Evolutionary conservation across 2,797 vertebrate species (phyloP).

Genomic region (Centroberyx gerrardi): DNA sequence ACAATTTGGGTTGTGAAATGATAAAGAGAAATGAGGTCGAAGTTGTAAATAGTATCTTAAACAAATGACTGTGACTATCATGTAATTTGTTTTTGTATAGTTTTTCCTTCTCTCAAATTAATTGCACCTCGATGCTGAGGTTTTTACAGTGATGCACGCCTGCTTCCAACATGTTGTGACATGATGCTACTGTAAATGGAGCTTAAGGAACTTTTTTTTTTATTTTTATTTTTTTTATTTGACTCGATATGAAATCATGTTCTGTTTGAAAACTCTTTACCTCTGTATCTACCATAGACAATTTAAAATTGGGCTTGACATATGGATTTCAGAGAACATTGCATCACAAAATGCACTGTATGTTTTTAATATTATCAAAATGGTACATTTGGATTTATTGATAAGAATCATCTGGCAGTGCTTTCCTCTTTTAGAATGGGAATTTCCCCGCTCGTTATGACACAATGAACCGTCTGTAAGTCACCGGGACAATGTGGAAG

Average conservation of each 20-base stretch:
- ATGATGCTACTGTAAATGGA: constrained; percentile 60
- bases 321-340: constrained; percentile 45
- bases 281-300: constrained; percentile 47
- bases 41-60: constrained; percentile 82
- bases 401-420: background rate
- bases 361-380: background rate
- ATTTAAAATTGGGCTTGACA: constrained; percentile 51
- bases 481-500: constrained; percentile 59
- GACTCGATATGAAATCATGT: constrained; percentile 30
- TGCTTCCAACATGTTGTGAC: constrained; percentile 54
- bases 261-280: constrained; percentile 32
- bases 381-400: background rate
- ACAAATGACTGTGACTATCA: constrained; percentile 82
- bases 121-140: constrained; percentile 58
- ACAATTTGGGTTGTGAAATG: constrained; percentile 45
- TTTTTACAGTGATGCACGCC: constrained; percentile 71
- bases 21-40: constrained; percentile 65
- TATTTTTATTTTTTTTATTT: constrained; percentile 31
- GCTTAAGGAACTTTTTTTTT: constrained; percentile 43
- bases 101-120: constrained; percentile 44
- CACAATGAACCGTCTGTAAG: constrained; percentile 54
- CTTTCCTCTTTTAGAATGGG: constrained; percentile 57
- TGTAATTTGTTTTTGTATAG: constrained; percentile 76
- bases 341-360: constrained; percentile 1
- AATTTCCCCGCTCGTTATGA: constrained; percentile 57